Conservation (phyloP, 1,140 invertebrate genomes). For the Trypoxylus dichotomus region DNA sequence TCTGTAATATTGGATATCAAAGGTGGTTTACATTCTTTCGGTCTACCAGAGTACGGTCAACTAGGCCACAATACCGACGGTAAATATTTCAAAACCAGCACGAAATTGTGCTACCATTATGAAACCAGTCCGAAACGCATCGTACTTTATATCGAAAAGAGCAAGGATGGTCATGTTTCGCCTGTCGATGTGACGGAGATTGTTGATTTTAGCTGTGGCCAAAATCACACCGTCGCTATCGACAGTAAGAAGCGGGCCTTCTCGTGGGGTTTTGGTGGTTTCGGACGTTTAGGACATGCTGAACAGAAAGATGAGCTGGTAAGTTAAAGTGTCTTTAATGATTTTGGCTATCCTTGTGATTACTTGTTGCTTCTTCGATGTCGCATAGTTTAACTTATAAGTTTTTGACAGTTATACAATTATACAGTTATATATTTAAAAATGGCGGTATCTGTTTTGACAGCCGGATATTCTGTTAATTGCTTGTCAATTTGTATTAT, state of each 20-base stretch:
- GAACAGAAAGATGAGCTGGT: conserved; percentile 85
- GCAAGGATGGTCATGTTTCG: conserved; percentile 81
- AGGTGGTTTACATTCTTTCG: conserved; percentile 87
- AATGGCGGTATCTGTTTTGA: too few relatives aligned
- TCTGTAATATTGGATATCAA: conserved; percentile 88
- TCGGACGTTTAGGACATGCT: conserved; percentile 88
- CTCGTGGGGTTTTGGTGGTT: conserved; percentile 94
- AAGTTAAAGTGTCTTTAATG: conserved; percentile 29
- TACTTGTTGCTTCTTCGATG: too few relatives aligned
- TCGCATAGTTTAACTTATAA: too few relatives aligned
- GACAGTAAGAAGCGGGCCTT: conserved; percentile 85
- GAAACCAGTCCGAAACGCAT: conserved; percentile 84
- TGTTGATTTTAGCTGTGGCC: conserved; percentile 86
- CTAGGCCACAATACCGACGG: conserved; percentile 92
- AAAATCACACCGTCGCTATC: conserved; percentile 87
- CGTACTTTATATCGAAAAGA: conserved; percentile 84
- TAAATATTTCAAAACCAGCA: conserved; percentile 88
- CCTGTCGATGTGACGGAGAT: conserved; percentile 86
- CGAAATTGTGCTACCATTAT: conserved; percentile 84
- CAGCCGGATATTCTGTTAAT: too few relatives aligned
- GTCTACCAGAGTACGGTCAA: conserved; percentile 90
- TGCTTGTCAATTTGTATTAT: too few relatives aligned
- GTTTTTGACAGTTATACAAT: too few relatives aligned
- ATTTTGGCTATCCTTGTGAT: too few relatives aligned
- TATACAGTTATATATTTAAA: too few relatives aligned